These are phyloP conservation scores for Lacerta agilis DNA, from an alignment of 2,797 vertebrate genomes.

Conservation along the genomic window DNA sequence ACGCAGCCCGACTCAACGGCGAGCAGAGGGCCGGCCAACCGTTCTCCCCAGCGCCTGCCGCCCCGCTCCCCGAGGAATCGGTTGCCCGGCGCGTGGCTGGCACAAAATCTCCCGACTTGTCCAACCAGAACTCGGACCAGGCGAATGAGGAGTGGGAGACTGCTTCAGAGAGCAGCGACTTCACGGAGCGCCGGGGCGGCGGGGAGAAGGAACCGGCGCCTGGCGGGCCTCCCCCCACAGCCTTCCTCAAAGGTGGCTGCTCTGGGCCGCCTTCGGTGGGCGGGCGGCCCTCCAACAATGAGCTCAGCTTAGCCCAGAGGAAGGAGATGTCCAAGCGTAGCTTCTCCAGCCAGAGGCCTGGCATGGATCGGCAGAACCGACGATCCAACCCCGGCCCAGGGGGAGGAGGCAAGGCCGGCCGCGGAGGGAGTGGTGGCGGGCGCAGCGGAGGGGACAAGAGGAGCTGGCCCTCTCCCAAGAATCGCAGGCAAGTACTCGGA, in stretches of 20 bases:
- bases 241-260: conserved; percentile 35
- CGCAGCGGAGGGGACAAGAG: conserved; percentile 71
- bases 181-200: conserved; percentile 88
- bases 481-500: conserved; percentile 83
- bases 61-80: conserved; percentile 45
- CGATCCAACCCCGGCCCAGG: conserved; percentile 79
- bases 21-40: conserved; percentile 55
- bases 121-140: conserved; percentile 95
- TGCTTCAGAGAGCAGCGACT: conserved; percentile 94
- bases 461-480: conserved; percentile 91
- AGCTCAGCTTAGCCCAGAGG: conserved; percentile 79
- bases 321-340: conserved; percentile 89
- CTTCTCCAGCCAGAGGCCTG: conserved; percentile 93
- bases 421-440: conserved; percentile 76
- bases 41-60: conserved; percentile 54
- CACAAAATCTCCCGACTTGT: conserved; percentile 91
- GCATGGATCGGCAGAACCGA: conserved; percentile 93
- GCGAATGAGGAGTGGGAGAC: conserved; percentile 98
- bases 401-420: conserved; percentile 72
- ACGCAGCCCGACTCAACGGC: conserved; percentile 85
- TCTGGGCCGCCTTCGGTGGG: conserved; percentile 33
- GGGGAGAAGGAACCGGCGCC: conserved; percentile 68
- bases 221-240: conserved; percentile 54
- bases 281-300: conserved; percentile 25
- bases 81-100: conserved; percentile 66